These are phyloP conservation scores for Scopus umbretta DNA, from an alignment of 2,113 vertebrate genomes.

Conservation along the genomic window DNA sequence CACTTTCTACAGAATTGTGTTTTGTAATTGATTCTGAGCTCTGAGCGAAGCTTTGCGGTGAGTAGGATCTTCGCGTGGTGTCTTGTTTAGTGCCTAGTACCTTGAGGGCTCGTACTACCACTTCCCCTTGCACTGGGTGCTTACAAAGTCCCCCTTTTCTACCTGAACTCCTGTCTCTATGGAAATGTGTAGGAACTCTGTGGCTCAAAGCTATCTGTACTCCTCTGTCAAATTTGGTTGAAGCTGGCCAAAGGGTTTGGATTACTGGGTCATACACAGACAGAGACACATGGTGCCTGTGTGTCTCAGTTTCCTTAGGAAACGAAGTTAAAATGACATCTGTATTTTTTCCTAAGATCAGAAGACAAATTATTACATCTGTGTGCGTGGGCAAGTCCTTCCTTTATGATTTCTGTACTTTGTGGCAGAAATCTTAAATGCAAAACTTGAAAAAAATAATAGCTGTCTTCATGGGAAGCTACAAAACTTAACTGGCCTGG, in stretches of 20 bases:
- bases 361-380: slow-evolving; percentile 2
- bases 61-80: not conserved
- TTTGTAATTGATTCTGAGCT: not conserved
- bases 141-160: not conserved
- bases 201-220: not conserved
- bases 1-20: not conserved
- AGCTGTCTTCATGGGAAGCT: not conserved
- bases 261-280: not conserved
- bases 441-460: not conserved
- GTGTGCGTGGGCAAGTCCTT: not conserved
- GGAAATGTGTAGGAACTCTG: not conserved
- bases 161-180: not conserved
- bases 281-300: not conserved
- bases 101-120: not conserved
- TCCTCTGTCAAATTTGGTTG: not conserved
- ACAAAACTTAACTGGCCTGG: not conserved
- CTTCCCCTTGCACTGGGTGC: not conserved
- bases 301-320: not conserved
- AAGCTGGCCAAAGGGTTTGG: not conserved
- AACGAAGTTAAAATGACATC: not conserved
- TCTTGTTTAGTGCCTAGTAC: not conserved
- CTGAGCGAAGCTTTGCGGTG: not conserved
- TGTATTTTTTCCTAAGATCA: not conserved
- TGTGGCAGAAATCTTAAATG: not conserved
- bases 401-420: not conserved